A percentile compares a stretch with the other conserved stretches of the same genome.
Evolutionary conservation across 2,113 vertebrate genomes (phyloP).

Genomic region (Rhea americana): DNA sequence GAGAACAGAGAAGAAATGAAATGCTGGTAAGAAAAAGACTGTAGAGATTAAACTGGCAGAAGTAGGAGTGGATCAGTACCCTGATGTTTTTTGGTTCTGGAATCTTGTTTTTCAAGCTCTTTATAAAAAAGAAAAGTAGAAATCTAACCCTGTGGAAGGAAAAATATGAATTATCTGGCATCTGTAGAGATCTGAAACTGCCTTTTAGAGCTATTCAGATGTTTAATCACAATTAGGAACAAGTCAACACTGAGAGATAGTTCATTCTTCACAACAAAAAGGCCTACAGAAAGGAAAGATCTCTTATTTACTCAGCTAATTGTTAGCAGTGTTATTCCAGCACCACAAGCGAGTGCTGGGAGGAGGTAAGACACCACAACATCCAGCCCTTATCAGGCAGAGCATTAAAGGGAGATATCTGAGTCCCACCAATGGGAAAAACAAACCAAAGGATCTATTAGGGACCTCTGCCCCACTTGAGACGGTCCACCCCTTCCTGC

Average conservation of each 20-base stretch:
- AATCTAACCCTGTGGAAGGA: background rate
- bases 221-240: background rate
- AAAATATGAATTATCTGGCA: background rate
- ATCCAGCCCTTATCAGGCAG: background rate
- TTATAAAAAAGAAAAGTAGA: background rate
- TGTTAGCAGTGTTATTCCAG: background rate
- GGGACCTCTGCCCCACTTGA: background rate
- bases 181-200: background rate
- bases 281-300: fast-evolving
- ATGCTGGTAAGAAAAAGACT: background rate
- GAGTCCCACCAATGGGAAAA: background rate
- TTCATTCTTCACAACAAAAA: background rate
- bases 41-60: background rate
- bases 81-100: background rate
- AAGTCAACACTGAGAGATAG: background rate
- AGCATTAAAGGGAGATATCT: background rate
- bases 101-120: background rate
- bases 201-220: background rate
- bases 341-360: fast-evolving
- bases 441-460: background rate
- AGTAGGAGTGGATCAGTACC: background rate
- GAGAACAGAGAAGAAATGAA: background rate
- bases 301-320: fast-evolving
- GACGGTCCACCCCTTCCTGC: background rate
- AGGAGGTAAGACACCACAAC: background rate